These are phyloP conservation scores for Drosophila littoralis DNA, from an alignment of 1,140 invertebrate genomes.

Conservation along the genomic window DNA sequence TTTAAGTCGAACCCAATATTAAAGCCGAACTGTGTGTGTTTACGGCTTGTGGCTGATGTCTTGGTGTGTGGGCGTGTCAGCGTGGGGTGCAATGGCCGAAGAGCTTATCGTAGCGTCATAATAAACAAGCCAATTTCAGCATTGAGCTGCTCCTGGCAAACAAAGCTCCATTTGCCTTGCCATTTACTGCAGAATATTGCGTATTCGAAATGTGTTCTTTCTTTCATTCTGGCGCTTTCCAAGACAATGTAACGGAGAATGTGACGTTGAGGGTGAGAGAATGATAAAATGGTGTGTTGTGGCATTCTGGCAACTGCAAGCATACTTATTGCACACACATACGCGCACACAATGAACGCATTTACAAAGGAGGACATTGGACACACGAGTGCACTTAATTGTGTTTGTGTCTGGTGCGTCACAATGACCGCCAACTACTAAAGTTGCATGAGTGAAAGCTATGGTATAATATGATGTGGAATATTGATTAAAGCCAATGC, in stretches of 20 bases:
- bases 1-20: slow-evolving; percentile 1
- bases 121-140: slow-evolving; percentile 66
- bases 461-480: slow-evolving; percentile 14
- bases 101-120: slow-evolving; percentile 51
- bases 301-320: slow-evolving; percentile 55
- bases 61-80: slow-evolving; percentile 4
- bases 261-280: slow-evolving; percentile 3
- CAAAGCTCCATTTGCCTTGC: slow-evolving; percentile 67
- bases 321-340: slow-evolving; percentile 4
- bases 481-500: slow-evolving; percentile 17
- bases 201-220: slow-evolving; percentile 54
- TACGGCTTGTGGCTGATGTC: slow-evolving; percentile 15
- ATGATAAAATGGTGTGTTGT: slow-evolving; percentile 36
- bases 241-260: slow-evolving; percentile 6
- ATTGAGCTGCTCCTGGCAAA: slow-evolving; percentile 47
- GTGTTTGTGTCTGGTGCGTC: slow-evolving; percentile 56
- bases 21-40: slow-evolving; percentile 7
- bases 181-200: slow-evolving; percentile 65
- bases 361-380: slow-evolving; percentile 34
- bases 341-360: slow-evolving; percentile 13
- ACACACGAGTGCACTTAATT: slow-evolving; percentile 62
- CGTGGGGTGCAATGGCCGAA: slow-evolving; percentile 55
- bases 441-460: slow-evolving; percentile 28
- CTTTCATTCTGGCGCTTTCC: slow-evolving; percentile 37
- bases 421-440: slow-evolving; percentile 27